A percentile compares a stretch with the other conserved stretches of the same genome.
These are phyloP conservation scores for Aporrectodea caliginosa DNA, from an alignment of 1,140 invertebrate species.

Conservation along the genomic window DNA sequence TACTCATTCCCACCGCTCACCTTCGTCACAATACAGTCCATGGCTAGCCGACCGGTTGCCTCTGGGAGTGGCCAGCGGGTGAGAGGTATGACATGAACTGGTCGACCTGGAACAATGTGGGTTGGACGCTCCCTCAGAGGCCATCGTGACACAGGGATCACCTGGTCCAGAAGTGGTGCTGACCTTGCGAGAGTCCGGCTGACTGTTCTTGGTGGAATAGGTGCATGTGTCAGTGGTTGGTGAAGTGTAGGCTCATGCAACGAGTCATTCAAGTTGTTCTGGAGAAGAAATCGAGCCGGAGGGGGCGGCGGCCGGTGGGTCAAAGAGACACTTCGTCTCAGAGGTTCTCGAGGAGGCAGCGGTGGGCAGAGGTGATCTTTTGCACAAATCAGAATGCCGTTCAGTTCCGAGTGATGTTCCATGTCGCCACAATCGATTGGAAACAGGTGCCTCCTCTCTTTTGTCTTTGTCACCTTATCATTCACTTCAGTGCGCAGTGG, in stretches of 20 bases:
- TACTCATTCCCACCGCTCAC: slow-evolving; percentile 6
- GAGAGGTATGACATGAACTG: slow-evolving; percentile 5
- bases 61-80: slow-evolving; percentile 21
- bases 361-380: slow-evolving; percentile 10
- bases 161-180: neutral
- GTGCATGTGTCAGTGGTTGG: neutral
- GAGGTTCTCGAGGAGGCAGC: slow-evolving; percentile 11
- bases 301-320: slow-evolving; percentile 18
- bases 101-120: too few relatives aligned
- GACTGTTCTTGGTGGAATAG: neutral
- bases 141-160: neutral
- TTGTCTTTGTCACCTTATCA: neutral
- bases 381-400: neutral
- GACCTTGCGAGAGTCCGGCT: neutral
- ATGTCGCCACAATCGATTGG: neutral
- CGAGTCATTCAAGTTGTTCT: neutral
- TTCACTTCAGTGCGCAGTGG: neutral
- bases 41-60: neutral
- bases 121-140: slow-evolving; percentile 6
- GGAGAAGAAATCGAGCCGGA: neutral
- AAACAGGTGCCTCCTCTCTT: neutral
- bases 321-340: slow-evolving; percentile 16
- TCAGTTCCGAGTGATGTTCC: neutral
- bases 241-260: neutral
- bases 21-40: slow-evolving; percentile 10